Evolutionary conservation across 2,888 invertebrate genomes (phyloP).

Genomic region (Griposia aprilina): DNA sequence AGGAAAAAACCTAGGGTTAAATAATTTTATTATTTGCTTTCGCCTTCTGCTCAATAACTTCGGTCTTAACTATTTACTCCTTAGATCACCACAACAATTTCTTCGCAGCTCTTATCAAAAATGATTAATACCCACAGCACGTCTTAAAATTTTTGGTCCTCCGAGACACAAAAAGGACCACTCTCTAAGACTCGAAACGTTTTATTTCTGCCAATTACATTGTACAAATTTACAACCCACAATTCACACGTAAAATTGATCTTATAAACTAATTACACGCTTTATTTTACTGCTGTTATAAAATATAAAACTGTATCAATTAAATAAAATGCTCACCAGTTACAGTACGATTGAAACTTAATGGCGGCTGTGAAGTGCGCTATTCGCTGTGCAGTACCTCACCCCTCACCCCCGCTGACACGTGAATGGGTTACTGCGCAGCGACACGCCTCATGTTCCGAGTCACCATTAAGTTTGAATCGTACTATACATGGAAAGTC

Average conservation of each 20-base stretch:
- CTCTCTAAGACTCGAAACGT: not conserved
- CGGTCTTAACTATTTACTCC: not conserved
- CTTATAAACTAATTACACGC: constrained; percentile 17
- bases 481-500: constrained; percentile 23
- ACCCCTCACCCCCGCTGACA: too few species aligned
- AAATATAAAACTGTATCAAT: constrained; percentile 40
- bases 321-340: constrained; percentile 35
- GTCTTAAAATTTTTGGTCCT: not conserved
- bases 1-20: too few species aligned
- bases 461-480: too few species aligned
- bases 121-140: not conserved
- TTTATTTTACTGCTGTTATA: constrained; percentile 14
- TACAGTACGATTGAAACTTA: too few species aligned
- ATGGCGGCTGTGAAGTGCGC: too few species aligned
- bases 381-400: too few species aligned
- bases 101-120: not conserved
- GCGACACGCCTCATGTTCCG: too few species aligned
- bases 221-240: constrained; percentile 23
- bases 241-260: constrained; percentile 23
- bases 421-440: too few species aligned
- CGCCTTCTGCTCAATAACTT: too few species aligned
- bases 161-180: constrained; percentile 5
- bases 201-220: constrained; percentile 8
- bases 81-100: not conserved
- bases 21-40: too few species aligned